A percentile compares a stretch with the other conserved stretches of the same genome.
Conservation (phyloP, 1,140 invertebrate species). For the Zaprionus gabonicus region DNA sequence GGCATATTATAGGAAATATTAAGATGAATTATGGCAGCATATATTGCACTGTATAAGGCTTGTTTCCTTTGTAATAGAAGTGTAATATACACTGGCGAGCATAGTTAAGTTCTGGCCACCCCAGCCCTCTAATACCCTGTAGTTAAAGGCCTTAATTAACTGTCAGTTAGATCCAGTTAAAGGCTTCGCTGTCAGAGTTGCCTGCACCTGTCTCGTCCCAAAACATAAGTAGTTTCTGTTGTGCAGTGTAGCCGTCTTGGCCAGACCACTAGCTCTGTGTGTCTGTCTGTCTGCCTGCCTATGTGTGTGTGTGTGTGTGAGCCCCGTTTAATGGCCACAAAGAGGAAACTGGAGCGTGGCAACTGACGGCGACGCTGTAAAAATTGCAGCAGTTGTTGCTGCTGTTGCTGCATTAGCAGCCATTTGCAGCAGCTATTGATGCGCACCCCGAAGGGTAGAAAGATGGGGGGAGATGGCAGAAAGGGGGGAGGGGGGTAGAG, state of each 20-base stretch:
- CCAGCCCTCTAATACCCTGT: too few species aligned
- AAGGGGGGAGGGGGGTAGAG: not conserved
- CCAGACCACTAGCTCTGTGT: not conserved
- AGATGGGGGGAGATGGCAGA: not conserved
- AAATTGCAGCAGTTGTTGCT: slow-evolving; percentile 66
- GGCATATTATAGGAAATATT: too few species aligned
- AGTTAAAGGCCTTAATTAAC: too few species aligned
- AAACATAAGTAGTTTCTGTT: not conserved
- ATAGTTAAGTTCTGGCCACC: too few species aligned
- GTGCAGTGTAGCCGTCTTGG: slow-evolving; percentile 3
- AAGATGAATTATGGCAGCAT: not conserved
- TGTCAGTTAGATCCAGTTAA: too few species aligned
- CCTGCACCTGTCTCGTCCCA: too few species aligned
- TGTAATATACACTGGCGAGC: too few species aligned
- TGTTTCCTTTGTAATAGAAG: too few species aligned
- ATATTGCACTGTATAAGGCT: too few species aligned
- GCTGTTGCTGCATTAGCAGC: slow-evolving; percentile 80
- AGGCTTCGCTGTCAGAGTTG: too few species aligned
- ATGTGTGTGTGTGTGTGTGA: slow-evolving; percentile 42
- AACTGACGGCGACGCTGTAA: slow-evolving; percentile 50
- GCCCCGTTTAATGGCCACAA: slow-evolving; percentile 77
- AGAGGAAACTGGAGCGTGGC: slow-evolving; percentile 80
- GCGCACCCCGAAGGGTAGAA: slow-evolving; percentile 14
- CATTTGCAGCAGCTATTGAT: slow-evolving; percentile 77
- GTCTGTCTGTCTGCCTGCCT: slow-evolving; percentile 19